Base-by-base conservation (phyloP, 2,113 vertebrate genomes). In the Psettodes erumei region DNA sequence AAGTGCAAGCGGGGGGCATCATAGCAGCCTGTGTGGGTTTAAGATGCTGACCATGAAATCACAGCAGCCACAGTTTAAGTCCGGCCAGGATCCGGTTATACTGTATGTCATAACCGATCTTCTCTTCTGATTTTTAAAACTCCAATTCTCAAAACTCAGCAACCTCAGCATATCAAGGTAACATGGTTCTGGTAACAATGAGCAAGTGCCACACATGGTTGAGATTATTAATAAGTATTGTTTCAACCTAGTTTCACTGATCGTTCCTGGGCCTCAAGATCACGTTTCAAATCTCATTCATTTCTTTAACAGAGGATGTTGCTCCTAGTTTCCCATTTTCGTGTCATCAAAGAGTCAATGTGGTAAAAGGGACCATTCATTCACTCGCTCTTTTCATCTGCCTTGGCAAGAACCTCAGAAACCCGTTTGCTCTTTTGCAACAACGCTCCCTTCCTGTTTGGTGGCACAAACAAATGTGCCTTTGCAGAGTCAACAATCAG, bases 31-130 rank as follows among this genome's bases (percentile, higher is more conserved):
- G 1, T 5, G 1, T 5, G 67, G 21, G 37, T 54, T 73, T 21
- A 60, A 72, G 74, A 78, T 18, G 13, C 71, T 37, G 62, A 70
- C 40, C 40, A 8, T 61, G 35, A 21, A 37, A 70, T 60, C 58
- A 27, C 51, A 32, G 15, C 58, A 59, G 38, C 21, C 3, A 4
- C 3, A 5, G 54, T 38, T 61, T 35, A n/a, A 66, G 37, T 65
- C 43, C 27, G 3, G 13, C 43, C 50, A 37, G 23, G 19, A 43
- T n/a, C 27, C 48, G n/a, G n/a, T n/a, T 55, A 33, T 51, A 12
- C 32, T 56, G 15, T 8, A 12, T 69, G 30, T 64, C 56, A 47
- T 47, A 50, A 5, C 2, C 2, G 16, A 23, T 59, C 6, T 19
- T 50, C 12, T 43, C 3, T 18, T 3, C 18, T 11, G 0, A 59